These are phyloP conservation scores for Camelus dromedarius DNA, from an alignment of 2,113 vertebrate genomes.

Conservation along the genomic window DNA sequence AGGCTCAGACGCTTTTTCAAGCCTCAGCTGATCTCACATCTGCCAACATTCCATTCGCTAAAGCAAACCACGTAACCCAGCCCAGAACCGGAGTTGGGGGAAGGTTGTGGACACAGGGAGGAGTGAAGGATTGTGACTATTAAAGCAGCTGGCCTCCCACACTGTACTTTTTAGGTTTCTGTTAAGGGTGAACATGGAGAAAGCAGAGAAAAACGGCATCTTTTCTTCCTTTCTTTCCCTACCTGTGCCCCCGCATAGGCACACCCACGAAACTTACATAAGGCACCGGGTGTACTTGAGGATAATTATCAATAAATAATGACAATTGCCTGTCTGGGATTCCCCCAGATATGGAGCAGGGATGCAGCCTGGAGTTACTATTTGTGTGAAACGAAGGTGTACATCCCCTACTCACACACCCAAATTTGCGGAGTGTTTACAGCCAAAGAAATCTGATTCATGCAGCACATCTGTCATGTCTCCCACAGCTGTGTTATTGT, in stretches of 20 bases:
- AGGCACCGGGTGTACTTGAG: neutral
- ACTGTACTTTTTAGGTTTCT: neutral
- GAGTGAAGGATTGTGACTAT: neutral
- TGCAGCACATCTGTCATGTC: conserved; percentile 70
- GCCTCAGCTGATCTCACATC: neutral
- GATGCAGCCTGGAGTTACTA: neutral
- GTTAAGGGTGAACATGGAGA: neutral
- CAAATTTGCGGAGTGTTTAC: conserved; percentile 69
- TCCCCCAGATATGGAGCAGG: neutral
- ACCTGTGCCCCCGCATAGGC: neutral
- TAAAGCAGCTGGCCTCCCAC: neutral
- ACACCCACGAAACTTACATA: neutral
- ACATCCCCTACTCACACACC: neutral
- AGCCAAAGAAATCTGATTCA: conserved; percentile 54
- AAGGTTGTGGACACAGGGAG: neutral
- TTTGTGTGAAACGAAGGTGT: neutral
- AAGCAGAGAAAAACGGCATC: neutral
- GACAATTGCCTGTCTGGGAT: conserved; percentile 30
- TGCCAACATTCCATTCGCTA: neutral
- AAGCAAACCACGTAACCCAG: neutral
- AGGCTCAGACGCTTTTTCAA: neutral
- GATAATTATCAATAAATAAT: conserved; percentile 39
- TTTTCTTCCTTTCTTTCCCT: neutral
- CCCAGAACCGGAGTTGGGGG: neutral
- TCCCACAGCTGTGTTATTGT: conserved; percentile 5